These are phyloP conservation scores for Clarias platycephalus DNA, from an alignment of 2,797 vertebrate genomes.

Conservation along the genomic window DNA sequence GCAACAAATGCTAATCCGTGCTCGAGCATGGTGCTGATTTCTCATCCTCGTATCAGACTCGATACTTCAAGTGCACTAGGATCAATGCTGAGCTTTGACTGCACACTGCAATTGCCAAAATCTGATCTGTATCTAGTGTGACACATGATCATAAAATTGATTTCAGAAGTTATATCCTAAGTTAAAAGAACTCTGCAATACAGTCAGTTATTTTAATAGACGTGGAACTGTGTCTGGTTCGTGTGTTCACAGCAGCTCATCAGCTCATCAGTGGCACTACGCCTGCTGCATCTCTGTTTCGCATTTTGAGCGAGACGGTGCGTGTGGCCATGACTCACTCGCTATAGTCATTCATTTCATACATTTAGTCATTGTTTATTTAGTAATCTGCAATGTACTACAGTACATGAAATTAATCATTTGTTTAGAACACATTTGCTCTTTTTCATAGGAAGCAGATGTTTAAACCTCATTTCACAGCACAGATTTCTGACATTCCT, in stretches of 20 bases:
- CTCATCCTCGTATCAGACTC: no score
- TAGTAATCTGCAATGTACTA: neutral
- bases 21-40: no score
- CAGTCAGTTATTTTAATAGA: neutral
- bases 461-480: neutral
- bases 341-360: neutral
- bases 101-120: neutral
- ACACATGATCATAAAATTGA: neutral
- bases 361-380: constrained; percentile 8
- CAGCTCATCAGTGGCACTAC: neutral
- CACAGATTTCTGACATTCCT: neutral
- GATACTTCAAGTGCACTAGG: no score
- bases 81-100: neutral
- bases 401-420: neutral
- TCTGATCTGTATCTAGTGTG: neutral
- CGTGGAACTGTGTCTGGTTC: neutral
- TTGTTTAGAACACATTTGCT: neutral
- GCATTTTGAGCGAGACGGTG: neutral
- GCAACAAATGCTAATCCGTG: no score
- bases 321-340: constrained; percentile 9
- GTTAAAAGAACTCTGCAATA: neutral
- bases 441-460: neutral
- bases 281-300: neutral
- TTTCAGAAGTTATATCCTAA: neutral
- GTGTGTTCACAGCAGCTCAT: neutral